Conservation (phyloP, 2,113 vertebrate species). For the Hylia prasina region DNA sequence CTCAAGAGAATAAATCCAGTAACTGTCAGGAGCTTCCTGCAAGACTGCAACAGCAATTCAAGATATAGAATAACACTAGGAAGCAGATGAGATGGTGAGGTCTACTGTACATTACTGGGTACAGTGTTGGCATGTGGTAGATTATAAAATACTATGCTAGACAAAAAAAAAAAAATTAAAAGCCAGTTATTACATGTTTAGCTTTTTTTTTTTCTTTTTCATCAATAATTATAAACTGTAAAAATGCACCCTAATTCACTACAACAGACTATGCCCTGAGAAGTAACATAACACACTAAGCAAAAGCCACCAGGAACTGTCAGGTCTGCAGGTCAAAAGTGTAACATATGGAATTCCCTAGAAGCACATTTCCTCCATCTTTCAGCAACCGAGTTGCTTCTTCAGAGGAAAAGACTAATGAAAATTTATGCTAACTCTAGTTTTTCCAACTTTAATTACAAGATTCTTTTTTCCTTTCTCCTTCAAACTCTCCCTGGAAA, state of each 20-base stretch:
- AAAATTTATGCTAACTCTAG: not conserved
- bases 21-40: not conserved
- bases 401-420: not conserved
- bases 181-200: slow-evolving; percentile 26
- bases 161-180: not conserved
- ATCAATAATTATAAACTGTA: slow-evolving; percentile 47
- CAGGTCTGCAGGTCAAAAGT: slow-evolving; percentile 38
- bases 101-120: not conserved
- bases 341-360: slow-evolving; percentile 36
- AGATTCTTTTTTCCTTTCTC: not conserved
- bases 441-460: not conserved
- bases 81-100: not conserved
- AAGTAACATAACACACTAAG: slow-evolving; percentile 51
- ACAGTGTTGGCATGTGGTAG: slow-evolving; percentile 6
- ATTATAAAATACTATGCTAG: slow-evolving; percentile 40
- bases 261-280: slow-evolving; percentile 71
- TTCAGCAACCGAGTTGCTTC: not conserved
- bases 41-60: not conserved
- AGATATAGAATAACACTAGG: not conserved
- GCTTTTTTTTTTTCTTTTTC: not conserved
- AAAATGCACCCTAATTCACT: slow-evolving; percentile 64
- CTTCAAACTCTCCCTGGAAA: not conserved
- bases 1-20: not conserved
- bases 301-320: slow-evolving; percentile 31
- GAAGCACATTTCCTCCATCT: slow-evolving; percentile 29